Evolutionary conservation across 2,113 vertebrate genomes (phyloP), one percentile per base, ranked within the genome.

Genomic region (Gulo gulo): DNA sequence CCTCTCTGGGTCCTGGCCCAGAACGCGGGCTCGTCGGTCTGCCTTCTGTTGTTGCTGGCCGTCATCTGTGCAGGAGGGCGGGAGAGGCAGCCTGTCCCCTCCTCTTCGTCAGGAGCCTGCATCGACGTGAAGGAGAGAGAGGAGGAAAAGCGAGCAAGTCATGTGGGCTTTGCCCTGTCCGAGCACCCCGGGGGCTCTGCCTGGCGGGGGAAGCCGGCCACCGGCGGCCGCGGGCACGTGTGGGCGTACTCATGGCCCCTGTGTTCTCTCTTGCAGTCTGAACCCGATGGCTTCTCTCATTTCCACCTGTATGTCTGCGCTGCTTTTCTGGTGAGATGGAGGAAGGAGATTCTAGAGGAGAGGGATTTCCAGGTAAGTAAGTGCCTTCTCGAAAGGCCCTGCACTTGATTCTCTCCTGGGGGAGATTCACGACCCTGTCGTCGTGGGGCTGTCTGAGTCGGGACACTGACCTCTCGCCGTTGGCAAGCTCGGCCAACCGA

Each of bases 241-340:
- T 9, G 34, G 67, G 67, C 0, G 0, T 10, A 0, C 67, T 73
- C 0, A 88, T 59, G 0, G 31, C 52, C 92, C 86, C 59, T 95
- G 90, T 95, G 97, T 84, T 98, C 52, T 97, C 94, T 92, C 86
- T 83, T 94, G 31, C 80, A 99, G 99, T 99, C 99, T 74, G 99
- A 99, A 98, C 99, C 99, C 24, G 99, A 99, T 98, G 99, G 99
- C 45, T 99, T 99, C 98, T 99, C 99, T 83, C 99, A 99, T 93
- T 99, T 99, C 98, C 99, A 99, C 98, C 98, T 99, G 92, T 99
- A 99, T 7, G 99, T 99, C 78, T 99, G 99, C 42, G 99, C 99
- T 12, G 99, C 99, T 96, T 99, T 99, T 98, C 99, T 99, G 95
- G 99, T 99, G 97, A 98, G 99, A 88, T 99, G 99, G 99, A 99